Evolutionary conservation across 2,113 vertebrate species (phyloP).

Genomic region (Benitochromis conjunctus): DNA sequence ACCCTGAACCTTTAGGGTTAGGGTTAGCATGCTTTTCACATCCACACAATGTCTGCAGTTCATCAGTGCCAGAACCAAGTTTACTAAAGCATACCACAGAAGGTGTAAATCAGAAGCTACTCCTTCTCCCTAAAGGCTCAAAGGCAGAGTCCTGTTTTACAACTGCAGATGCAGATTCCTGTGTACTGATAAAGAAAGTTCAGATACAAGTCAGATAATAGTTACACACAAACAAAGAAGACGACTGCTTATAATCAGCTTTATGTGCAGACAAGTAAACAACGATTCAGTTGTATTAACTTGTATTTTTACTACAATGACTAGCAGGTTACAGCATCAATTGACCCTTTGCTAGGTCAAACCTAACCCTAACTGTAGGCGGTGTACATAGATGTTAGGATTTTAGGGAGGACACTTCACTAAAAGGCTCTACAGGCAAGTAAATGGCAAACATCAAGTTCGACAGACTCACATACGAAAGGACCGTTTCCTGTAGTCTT

Average conservation of each 20-base stretch:
- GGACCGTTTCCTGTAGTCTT: slow-evolving; percentile 84
- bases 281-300: neutral
- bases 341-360: neutral
- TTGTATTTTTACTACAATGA: neutral
- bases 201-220: neutral
- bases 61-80: neutral
- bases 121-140: neutral
- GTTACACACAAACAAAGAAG: neutral
- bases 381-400: neutral
- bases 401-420: neutral
- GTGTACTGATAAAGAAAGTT: neutral
- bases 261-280: neutral
- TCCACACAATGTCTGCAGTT: neutral
- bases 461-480: slow-evolving; percentile 78
- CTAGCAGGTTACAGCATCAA: neutral
- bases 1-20: neutral
- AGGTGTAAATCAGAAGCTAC: neutral
- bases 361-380: fast-evolving
- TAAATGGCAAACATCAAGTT: neutral
- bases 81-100: neutral
- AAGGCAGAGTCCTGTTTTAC: neutral
- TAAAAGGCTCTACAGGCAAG: neutral
- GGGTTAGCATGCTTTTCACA: neutral
- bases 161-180: neutral
- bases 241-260: neutral